Evolutionary conservation across 1,140 invertebrate species (phyloP).

Genomic region (Diachasma alloeum): DNA sequence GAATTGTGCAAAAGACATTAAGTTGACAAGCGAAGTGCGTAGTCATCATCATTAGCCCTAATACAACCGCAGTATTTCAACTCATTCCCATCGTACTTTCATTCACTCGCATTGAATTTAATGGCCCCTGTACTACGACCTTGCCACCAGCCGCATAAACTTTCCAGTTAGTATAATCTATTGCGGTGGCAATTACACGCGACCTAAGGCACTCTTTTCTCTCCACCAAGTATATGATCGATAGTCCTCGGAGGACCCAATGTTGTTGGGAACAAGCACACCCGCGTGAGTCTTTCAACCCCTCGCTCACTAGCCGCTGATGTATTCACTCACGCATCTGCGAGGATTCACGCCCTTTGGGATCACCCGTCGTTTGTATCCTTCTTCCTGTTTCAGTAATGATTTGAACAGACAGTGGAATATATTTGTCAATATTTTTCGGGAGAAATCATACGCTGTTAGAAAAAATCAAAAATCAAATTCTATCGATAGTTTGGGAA

Average conservation of each 20-base stretch:
- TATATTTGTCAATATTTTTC: too few relatives aligned
- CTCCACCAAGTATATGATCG: not conserved
- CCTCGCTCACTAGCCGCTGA: not conserved
- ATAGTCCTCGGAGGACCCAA: not conserved
- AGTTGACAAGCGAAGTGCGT: not conserved
- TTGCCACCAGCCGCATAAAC: not conserved
- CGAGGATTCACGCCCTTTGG: not conserved
- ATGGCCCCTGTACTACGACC: not conserved
- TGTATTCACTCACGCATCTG: not conserved
- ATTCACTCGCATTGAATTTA: not conserved
- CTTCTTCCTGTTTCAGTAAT: not conserved
- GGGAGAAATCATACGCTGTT: too few relatives aligned
- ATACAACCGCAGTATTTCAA: not conserved
- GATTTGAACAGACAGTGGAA: not conserved
- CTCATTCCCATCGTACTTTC: not conserved
- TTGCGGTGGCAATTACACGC: not conserved
- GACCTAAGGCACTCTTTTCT: not conserved
- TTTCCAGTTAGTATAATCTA: not conserved
- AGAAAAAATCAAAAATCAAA: too few relatives aligned
- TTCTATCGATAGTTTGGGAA: too few relatives aligned
- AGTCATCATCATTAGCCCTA: not conserved
- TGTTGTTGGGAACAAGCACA: not conserved
- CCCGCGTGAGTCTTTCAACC: not conserved
- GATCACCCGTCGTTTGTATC: not conserved
- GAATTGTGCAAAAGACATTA: not conserved